These are phyloP conservation scores for Biston betularia DNA, from an alignment of 2,888 invertebrate species.

Conservation along the genomic window DNA sequence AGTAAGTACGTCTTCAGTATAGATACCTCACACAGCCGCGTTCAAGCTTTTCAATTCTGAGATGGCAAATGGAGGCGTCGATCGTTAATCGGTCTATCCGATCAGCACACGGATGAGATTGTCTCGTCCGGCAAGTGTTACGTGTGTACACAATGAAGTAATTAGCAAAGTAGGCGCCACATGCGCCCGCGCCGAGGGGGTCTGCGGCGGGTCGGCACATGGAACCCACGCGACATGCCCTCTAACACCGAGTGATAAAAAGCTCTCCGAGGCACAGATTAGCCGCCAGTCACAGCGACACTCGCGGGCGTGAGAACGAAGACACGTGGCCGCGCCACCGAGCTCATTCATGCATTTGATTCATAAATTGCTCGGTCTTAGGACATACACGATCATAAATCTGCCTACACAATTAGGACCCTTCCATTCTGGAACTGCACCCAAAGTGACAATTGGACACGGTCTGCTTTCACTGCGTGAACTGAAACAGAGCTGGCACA, in stretches of 20 bases:
- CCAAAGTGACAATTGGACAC: slow-evolving; percentile 24
- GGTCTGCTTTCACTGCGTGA: slow-evolving; percentile 11
- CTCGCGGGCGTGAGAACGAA: slow-evolving; percentile 78
- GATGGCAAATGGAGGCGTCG: slow-evolving; percentile 25
- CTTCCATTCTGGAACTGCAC: slow-evolving; percentile 13
- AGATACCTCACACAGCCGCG: slow-evolving; percentile 4
- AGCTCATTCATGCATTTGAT: slow-evolving; percentile 85
- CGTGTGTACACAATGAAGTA: slow-evolving; percentile 69
- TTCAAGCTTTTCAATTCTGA: slow-evolving; percentile 50
- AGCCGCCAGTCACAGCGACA: slow-evolving; percentile 28
- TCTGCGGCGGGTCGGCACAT: slow-evolving; percentile 68
- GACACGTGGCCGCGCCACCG: slow-evolving; percentile 73
- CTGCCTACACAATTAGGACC: slow-evolving; percentile 33
- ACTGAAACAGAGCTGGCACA: slow-evolving; percentile 6
- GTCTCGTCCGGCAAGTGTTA: slow-evolving; percentile 24
- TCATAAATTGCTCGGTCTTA: slow-evolving; percentile 75
- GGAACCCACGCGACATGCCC: slow-evolving; percentile 75
- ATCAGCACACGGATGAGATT: slow-evolving; percentile 21
- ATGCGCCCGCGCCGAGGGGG: slow-evolving; percentile 76
- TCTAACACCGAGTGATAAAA: slow-evolving; percentile 76
- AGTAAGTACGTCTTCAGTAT: slow-evolving; percentile 39
- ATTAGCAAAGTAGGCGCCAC: slow-evolving; percentile 80
- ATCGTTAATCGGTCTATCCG: slow-evolving; percentile 12
- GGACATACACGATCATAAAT: slow-evolving; percentile 52
- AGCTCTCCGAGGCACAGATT: slow-evolving; percentile 59